A percentile compares a stretch with the other conserved stretches of the same genome.
Conservation (phyloP, 2,888 invertebrate species). For the Hydrotaea cyrtoneurina region DNA sequence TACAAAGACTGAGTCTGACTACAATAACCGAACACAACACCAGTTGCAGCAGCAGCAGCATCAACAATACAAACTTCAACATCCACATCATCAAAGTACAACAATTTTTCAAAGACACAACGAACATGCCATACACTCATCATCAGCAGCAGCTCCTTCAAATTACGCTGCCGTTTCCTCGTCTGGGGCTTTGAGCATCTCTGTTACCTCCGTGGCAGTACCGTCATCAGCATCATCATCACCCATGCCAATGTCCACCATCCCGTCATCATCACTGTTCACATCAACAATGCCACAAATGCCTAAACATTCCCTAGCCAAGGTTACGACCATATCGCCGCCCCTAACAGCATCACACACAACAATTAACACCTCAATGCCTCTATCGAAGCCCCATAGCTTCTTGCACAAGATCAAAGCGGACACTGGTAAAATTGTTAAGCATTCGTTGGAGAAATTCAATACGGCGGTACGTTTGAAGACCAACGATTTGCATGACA, state of each 20-base stretch:
- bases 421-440: conserved; percentile 73
- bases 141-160: conserved; percentile 6
- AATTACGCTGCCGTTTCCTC: conserved; percentile 28
- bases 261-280: conserved; percentile 54
- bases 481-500: conserved; percentile 69
- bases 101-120: conserved; percentile 57
- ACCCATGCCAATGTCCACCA: conserved; percentile 38
- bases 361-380: conserved; percentile 33
- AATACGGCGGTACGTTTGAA: conserved; percentile 69
- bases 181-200: conserved; percentile 53
- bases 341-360: conserved; percentile 43
- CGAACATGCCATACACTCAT: conserved; percentile 54
- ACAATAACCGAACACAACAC: conserved; percentile 52
- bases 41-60: conserved; percentile 54
- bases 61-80: conserved; percentile 38
- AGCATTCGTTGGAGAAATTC: conserved; percentile 73
- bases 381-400: conserved; percentile 46
- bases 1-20: conserved; percentile 62
- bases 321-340: conserved; percentile 69
- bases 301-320: conserved; percentile 73
- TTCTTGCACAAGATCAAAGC: conserved; percentile 74
- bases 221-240: conserved; percentile 49
- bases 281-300: conserved; percentile 67
- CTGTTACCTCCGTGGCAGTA: conserved; percentile 32
- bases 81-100: conserved; percentile 37